Conservation (phyloP, 2,113 vertebrate genomes). For the Otus sunia region DNA sequence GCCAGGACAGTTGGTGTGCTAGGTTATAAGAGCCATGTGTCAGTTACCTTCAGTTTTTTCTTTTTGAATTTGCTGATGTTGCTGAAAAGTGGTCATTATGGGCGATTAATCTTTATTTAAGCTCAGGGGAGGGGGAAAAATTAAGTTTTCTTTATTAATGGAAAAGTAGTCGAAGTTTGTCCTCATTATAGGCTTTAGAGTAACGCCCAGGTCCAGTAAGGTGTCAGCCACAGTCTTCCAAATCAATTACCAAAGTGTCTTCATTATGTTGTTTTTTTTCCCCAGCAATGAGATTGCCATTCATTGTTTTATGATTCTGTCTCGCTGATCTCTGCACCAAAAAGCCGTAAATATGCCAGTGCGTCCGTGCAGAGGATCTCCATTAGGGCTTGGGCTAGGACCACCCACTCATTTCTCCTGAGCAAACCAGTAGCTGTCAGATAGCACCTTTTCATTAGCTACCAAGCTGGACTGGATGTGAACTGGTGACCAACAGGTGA, state of each 20-base stretch:
- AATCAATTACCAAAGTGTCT: neutral
- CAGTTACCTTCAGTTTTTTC: neutral
- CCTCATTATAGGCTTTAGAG: neutral
- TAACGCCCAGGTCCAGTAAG: neutral
- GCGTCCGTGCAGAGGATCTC: neutral
- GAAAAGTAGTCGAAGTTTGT: neutral
- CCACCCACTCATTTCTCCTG: neutral
- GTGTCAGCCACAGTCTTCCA: neutral
- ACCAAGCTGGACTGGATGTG: neutral
- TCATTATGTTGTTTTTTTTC: neutral
- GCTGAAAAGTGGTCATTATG: neutral
- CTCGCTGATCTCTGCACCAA: neutral
- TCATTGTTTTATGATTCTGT: neutral
- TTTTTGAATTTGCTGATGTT: neutral
- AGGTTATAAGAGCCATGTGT: neutral
- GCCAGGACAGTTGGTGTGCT: neutral
- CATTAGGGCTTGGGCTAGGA: neutral
- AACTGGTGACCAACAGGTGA: conserved; percentile 1
- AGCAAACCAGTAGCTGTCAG: neutral
- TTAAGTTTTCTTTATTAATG: neutral
- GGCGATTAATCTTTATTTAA: neutral
- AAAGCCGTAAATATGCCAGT: neutral
- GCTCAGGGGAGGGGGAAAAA: neutral
- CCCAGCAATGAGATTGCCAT: neutral
- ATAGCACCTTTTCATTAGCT: neutral